Evolutionary conservation across 2,888 invertebrate genomes (phyloP), one percentile per base, ranked within the genome.

Genomic region (Ectobius pallidus): DNA sequence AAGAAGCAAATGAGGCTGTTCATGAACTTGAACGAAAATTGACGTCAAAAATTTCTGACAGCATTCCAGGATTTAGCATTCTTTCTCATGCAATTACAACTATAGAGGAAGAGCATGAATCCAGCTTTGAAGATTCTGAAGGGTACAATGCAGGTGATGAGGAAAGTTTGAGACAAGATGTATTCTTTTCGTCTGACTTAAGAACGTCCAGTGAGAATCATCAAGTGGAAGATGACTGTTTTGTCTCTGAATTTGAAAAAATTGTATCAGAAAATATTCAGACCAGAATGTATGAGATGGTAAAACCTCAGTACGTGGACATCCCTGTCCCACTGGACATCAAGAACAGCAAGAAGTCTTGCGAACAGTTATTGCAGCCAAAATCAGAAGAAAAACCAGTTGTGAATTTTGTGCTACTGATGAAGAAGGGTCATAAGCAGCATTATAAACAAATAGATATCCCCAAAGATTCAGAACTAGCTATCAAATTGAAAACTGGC

Each of bases 191-290:
- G 25, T 0, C 7, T 1, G 11, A 11, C 25, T n/a, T 3, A 7
- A 25, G 58, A 18, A 58, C 6, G 16, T 58, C 9, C 22, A 25
- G 27, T 25, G 14, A 25, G 25, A 25, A 27, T n/a, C n/a, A 2
- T 11, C 9, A 49, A 20, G 9, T 20, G 4, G 9, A n/a, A 18
- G 97, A 97, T 82, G 88, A 94, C 7, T 96, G 96, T 80, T 97
- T 97, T 80, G 89, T 96, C 79, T 90, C 90, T 42, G 94, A 95
- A 39, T 91, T 96, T 78, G 97, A 97, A 79, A 92, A 92, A 83
- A 94, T 96, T 92, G 92, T 97, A 3, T 90, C 92, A 70, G 97
- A 97, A 80, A 96, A 94, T 80, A 92, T 95, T 79, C 92, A 94
- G 74, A 95, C 95, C 78, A 85, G 94, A 61, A 90, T 94, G 82